phyloP scores from a whole-genome alignment of 2,113 vertebrate species.

The Cryptomyrus ogoouensis region DNA sequence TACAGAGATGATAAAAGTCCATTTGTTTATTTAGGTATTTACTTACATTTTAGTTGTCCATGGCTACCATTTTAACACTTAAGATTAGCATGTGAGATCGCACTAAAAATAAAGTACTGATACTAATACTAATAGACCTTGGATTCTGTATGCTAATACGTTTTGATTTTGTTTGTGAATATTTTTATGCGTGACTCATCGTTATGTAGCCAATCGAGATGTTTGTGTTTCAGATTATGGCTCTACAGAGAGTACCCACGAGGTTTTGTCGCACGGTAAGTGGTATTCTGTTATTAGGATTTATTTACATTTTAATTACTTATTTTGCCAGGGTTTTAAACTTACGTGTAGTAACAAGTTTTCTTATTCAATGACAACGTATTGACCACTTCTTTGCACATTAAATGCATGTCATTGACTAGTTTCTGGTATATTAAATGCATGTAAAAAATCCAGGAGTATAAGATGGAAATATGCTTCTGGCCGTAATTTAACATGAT shows the following conservation, averaged over 20 bases:
- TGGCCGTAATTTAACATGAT: neutral
- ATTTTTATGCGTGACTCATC: neutral
- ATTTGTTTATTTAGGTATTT: neutral
- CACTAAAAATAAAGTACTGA: neutral
- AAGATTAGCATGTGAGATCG: neutral
- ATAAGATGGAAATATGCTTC: neutral
- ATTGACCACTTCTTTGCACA: neutral
- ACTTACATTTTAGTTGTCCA: neutral
- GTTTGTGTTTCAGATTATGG: slow-evolving; percentile 52
- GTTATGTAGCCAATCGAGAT: neutral
- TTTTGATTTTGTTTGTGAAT: neutral
- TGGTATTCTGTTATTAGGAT: neutral
- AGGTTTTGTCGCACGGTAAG: slow-evolving; percentile 56
- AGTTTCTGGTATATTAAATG: neutral
- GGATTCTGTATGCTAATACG: neutral
- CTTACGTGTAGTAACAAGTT: neutral
- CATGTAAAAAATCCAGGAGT: neutral
- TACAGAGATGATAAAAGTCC: neutral
- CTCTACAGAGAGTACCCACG: slow-evolving; percentile 51
- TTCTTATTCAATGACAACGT: neutral
- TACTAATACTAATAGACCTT: neutral
- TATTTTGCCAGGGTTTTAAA: neutral
- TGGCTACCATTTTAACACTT: neutral
- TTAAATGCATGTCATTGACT: neutral
- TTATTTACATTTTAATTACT: neutral